Conservation (phyloP, 2,113 vertebrate species). For the Gobiocypris rarus region DNA sequence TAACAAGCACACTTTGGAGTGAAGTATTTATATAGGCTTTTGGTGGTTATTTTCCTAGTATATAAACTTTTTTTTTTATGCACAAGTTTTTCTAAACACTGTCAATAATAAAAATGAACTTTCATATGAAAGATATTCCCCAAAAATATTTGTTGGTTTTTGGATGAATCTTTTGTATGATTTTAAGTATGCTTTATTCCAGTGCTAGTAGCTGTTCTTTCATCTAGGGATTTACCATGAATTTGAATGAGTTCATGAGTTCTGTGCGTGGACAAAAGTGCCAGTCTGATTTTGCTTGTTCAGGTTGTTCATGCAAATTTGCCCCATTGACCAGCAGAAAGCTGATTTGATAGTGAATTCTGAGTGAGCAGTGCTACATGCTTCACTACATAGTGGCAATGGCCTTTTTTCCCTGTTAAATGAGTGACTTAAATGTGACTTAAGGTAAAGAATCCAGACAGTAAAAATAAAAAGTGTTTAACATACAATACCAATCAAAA, state of each 20-base stretch:
- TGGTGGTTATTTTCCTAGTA: background rate
- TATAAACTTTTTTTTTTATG: background rate
- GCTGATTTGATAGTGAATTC: background rate
- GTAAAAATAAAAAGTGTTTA: too few relatives aligned
- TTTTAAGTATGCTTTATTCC: background rate
- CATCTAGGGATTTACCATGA: background rate
- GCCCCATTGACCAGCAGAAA: background rate
- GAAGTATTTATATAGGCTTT: slow-evolving; percentile 12
- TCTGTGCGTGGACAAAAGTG: background rate
- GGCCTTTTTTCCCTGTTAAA: too few relatives aligned
- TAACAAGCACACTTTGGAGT: slow-evolving; percentile 18
- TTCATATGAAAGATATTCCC: background rate
- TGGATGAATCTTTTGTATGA: background rate
- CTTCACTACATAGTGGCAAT: too few relatives aligned
- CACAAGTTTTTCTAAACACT: background rate
- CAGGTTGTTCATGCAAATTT: background rate
- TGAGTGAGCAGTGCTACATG: background rate
- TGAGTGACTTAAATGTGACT: too few relatives aligned
- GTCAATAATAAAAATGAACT: slow-evolving; percentile 18
- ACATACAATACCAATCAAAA: too few relatives aligned
- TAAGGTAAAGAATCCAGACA: too few relatives aligned
- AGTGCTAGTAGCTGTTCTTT: background rate
- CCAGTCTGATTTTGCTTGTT: too few relatives aligned
- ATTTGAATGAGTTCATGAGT: too few relatives aligned
- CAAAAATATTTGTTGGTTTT: background rate